Conservation (phyloP, 2,888 invertebrate genomes). For the Apodemia duryi region DNA sequence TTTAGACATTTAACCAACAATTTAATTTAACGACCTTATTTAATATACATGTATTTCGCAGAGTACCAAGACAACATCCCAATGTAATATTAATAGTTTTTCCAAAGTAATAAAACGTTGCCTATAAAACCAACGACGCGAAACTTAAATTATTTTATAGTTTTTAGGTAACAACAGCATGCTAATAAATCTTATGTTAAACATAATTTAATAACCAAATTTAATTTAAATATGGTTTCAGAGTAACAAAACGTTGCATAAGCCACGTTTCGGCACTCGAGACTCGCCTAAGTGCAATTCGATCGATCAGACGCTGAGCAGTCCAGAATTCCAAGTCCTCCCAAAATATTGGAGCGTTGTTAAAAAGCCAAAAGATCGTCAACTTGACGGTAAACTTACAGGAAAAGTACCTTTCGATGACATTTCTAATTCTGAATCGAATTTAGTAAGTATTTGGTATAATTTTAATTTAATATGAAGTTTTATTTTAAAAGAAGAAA, state of each 20-base stretch:
- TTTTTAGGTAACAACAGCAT: not conserved
- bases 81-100: too few relatives aligned
- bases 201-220: not conserved
- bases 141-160: too few relatives aligned
- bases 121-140: too few relatives aligned
- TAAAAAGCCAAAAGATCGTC: slow-evolving; percentile 25
- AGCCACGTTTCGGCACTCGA: slow-evolving; percentile 35
- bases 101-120: too few relatives aligned
- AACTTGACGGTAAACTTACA: slow-evolving; percentile 25
- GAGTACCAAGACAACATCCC: too few relatives aligned
- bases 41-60: too few relatives aligned
- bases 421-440: slow-evolving; percentile 45
- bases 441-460: slow-evolving; percentile 37
- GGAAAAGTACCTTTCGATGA: slow-evolving; percentile 36
- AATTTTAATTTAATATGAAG: not conserved
- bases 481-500: too few relatives aligned
- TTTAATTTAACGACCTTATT: too few relatives aligned
- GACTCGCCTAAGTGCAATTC: slow-evolving; percentile 31
- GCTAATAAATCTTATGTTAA: not conserved
- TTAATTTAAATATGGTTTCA: slow-evolving; percentile 29
- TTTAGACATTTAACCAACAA: too few relatives aligned
- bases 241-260: slow-evolving; percentile 35
- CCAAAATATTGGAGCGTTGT: slow-evolving; percentile 29
- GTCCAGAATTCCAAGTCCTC: slow-evolving; percentile 37
- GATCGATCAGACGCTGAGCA: slow-evolving; percentile 43